Conservation (phyloP, 2,797 vertebrate genomes). For the Tadarida brasiliensis region DNA sequence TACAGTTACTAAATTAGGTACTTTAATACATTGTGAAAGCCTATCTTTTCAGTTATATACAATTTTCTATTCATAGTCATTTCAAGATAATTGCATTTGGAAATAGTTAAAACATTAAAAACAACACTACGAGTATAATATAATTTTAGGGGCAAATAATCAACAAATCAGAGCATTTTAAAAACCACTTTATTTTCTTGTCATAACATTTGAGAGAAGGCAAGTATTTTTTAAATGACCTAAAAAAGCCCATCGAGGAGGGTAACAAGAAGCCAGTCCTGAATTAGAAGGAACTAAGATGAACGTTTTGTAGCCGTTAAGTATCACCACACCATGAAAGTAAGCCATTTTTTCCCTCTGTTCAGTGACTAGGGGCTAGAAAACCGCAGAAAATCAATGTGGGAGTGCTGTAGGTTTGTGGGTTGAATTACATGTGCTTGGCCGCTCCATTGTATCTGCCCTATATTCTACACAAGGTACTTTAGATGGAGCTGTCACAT, state of each 20-base stretch:
- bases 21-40: constrained; percentile 81
- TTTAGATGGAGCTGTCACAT: constrained; percentile 93
- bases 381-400: constrained; percentile 95
- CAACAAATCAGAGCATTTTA: constrained; percentile 82
- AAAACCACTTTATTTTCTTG: constrained; percentile 84
- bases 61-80: constrained; percentile 82
- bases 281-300: constrained; percentile 92
- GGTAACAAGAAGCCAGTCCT: constrained; percentile 89
- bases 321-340: constrained; percentile 93
- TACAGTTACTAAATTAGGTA: constrained; percentile 81
- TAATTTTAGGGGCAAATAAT: constrained; percentile 80
- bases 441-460: constrained; percentile 94
- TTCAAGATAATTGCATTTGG: constrained; percentile 85
- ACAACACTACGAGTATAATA: constrained; percentile 75
- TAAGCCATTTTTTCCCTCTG: constrained; percentile 91
- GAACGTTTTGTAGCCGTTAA: constrained; percentile 92
- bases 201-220: constrained; percentile 78
- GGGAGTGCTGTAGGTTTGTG: constrained; percentile 91
- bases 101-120: constrained; percentile 83
- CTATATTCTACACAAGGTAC: constrained; percentile 93
- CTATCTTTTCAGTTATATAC: constrained; percentile 78
- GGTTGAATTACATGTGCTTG: constrained; percentile 95
- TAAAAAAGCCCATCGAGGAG: constrained; percentile 91
- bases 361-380: constrained; percentile 95
- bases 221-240: constrained; percentile 90